A percentile compares a stretch with the other conserved stretches of the same genome.
These are phyloP conservation scores for Xanthorhoe designata DNA, from an alignment of 2,888 invertebrate genomes.

Conservation along the genomic window DNA sequence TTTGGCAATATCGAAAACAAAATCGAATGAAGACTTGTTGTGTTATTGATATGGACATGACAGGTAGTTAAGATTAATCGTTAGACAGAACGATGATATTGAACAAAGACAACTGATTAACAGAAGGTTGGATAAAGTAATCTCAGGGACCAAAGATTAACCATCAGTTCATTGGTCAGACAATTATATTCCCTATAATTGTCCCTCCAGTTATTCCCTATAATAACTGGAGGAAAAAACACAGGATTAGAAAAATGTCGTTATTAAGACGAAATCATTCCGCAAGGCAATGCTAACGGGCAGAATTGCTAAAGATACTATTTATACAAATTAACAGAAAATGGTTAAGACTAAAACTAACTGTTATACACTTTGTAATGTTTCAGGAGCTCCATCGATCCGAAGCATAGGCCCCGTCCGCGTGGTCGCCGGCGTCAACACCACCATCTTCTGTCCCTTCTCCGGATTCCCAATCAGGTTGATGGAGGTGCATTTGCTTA, in stretches of 20 bases:
- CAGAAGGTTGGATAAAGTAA: no score
- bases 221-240: no score
- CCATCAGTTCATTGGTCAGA: not conserved
- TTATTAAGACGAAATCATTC: no score
- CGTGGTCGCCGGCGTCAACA: conserved; percentile 92
- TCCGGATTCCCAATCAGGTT: conserved; percentile 93
- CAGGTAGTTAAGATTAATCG: no score
- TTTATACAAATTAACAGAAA: not conserved
- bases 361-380: not conserved
- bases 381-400: conserved; percentile 89
- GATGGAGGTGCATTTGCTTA: conserved; percentile 86
- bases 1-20: no score
- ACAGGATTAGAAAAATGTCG: not conserved
- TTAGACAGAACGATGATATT: no score
- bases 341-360: not conserved
- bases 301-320: no score
- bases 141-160: not conserved
- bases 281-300: no score
- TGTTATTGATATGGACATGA: no score
- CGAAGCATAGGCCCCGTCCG: conserved; percentile 90
- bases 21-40: no score
- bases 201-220: no score
- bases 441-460: conserved; percentile 92
- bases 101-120: no score
- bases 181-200: not conserved